Conservation (phyloP, 1,140 invertebrate genomes). For the Drosophila paulistorum region DNA sequence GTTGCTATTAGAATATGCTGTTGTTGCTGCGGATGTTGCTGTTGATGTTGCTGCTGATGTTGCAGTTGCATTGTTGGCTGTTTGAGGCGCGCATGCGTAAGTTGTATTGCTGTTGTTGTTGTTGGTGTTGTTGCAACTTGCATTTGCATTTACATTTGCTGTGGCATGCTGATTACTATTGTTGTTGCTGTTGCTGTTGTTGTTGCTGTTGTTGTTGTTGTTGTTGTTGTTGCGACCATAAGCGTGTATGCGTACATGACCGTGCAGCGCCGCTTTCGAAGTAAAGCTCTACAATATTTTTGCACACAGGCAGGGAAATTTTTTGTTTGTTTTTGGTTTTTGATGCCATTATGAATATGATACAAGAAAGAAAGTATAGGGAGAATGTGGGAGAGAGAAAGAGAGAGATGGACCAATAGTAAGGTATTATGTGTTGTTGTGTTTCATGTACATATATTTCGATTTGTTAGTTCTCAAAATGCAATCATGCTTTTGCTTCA, state of each 20-base stretch:
- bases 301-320: constrained; percentile 24
- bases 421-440: constrained; percentile 1
- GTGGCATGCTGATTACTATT: constrained; percentile 48
- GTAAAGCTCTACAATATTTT: constrained; percentile 88
- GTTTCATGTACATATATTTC: background rate
- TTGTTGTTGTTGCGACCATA: constrained; percentile 67
- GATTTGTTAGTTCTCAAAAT: background rate
- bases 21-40: constrained; percentile 31
- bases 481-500: constrained; percentile 2
- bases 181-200: constrained; percentile 42
- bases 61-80: constrained; percentile 31
- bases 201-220: constrained; percentile 45
- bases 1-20: constrained; percentile 31
- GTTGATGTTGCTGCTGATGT: constrained; percentile 30
- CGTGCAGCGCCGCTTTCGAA: constrained; percentile 90
- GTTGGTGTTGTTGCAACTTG: constrained; percentile 17
- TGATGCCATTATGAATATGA: constrained; percentile 40
- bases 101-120: constrained; percentile 31
- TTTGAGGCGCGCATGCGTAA: constrained; percentile 39
- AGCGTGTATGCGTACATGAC: constrained; percentile 89
- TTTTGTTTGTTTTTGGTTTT: constrained; percentile 42
- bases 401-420: constrained; percentile 7
- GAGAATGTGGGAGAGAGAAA: constrained; percentile 25
- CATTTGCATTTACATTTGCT: constrained; percentile 28
- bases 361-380: constrained; percentile 56